phyloP scores from a whole-genome alignment of 2,797 vertebrate genomes.

The Chaenodraco wilsoni region DNA sequence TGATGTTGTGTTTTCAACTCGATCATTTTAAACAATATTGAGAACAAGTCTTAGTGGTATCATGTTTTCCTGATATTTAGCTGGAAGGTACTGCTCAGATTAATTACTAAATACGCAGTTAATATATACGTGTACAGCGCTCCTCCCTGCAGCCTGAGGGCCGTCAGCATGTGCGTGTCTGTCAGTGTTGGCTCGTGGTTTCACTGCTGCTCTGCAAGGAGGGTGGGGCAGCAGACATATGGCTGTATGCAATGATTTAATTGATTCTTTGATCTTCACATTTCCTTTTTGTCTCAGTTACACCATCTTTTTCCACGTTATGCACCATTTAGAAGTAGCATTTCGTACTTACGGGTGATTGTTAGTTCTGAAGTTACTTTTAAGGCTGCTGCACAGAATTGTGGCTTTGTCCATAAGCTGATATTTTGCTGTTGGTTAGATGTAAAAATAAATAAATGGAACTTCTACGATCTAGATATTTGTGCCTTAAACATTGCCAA shows the following conservation, averaged over 20 bases:
- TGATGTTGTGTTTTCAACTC: not conserved
- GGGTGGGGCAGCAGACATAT: constrained; percentile 54
- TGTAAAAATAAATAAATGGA: not conserved
- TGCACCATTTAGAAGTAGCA: not conserved
- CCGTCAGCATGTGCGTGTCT: constrained; percentile 49
- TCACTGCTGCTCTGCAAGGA: constrained; percentile 53
- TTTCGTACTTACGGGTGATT: not conserved
- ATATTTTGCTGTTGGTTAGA: not conserved
- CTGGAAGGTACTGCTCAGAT: constrained; percentile 38
- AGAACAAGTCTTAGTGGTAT: constrained; percentile 1
- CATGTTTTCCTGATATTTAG: constrained; percentile 18
- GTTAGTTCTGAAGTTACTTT: constrained; percentile 4
- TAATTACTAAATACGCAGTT: constrained; percentile 53
- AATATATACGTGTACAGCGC: constrained; percentile 43
- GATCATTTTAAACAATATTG: not conserved
- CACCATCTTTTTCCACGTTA: constrained; percentile 23
- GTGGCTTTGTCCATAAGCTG: constrained; percentile 1
- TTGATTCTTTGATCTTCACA: constrained; percentile 57
- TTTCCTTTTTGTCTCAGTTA: constrained; percentile 30
- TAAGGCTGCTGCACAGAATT: constrained; percentile 10
- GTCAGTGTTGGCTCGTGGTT: constrained; percentile 44
- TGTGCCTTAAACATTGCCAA: not conserved
- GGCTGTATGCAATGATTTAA: constrained; percentile 54
- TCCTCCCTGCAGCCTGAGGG: constrained; percentile 39
- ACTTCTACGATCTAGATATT: not conserved